Conservation (phyloP, 2,113 vertebrate species). For the Ceyx margarethae region DNA sequence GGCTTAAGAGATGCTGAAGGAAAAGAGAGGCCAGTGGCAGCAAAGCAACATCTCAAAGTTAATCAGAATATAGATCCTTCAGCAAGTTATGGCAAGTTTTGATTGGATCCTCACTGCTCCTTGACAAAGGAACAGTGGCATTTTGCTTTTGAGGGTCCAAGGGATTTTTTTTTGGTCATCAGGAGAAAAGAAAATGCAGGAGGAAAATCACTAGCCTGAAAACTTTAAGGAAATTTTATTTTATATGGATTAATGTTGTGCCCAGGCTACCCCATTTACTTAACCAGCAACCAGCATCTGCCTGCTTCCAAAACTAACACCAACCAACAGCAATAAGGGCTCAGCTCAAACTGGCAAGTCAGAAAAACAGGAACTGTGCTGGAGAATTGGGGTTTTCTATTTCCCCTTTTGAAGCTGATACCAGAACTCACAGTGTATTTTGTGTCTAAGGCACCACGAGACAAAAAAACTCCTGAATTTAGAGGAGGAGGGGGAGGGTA, state of each 20-base stretch:
- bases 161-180: neutral
- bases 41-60: neutral
- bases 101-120: neutral
- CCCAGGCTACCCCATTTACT: neutral
- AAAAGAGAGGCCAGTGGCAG: neutral
- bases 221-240: neutral
- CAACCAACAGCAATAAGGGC: neutral
- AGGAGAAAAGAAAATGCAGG: neutral
- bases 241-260: accelerated
- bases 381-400: neutral
- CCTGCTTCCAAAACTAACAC: neutral
- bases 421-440: neutral
- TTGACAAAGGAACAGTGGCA: neutral
- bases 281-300: neutral
- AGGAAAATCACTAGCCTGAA: neutral
- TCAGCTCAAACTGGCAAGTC: neutral
- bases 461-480: neutral
- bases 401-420: slow-evolving; percentile 45
- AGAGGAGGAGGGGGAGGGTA: too few species aligned
- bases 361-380: slow-evolving; percentile 59
- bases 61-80: neutral
- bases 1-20: neutral
- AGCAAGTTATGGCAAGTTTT: neutral
- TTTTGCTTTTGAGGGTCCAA: neutral
- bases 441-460: neutral